Evolutionary conservation across 1,140 invertebrate genomes (phyloP).

Genomic region (Apis florea): DNA sequence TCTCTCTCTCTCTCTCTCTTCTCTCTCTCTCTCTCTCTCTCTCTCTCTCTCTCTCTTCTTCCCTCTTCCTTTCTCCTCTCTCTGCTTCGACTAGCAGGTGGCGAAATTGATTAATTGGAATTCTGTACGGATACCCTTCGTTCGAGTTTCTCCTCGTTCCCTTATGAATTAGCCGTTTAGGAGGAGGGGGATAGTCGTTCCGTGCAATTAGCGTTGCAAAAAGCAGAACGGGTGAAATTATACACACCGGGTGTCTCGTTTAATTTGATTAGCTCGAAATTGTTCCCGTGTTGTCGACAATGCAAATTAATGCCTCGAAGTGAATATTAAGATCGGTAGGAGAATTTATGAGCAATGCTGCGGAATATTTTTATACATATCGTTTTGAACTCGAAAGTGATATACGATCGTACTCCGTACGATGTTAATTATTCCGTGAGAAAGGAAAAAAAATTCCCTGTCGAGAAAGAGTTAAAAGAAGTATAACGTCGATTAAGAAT

Average conservation of each 20-base stretch:
- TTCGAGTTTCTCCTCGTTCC: background rate
- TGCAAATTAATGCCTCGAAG: background rate
- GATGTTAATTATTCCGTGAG: too few relatives aligned
- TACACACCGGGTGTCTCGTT: background rate
- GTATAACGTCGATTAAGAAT: too few relatives aligned
- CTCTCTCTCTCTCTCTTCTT: too few relatives aligned
- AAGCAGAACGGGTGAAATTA: background rate
- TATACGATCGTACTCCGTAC: too few relatives aligned
- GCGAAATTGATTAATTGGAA: conserved; percentile 40
- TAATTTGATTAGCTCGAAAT: background rate
- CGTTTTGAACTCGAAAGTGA: too few relatives aligned
- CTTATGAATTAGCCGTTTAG: background rate
- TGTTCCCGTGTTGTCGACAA: background rate
- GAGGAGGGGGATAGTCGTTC: background rate
- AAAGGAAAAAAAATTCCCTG: too few relatives aligned
- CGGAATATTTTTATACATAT: background rate
- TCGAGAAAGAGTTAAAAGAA: too few relatives aligned
- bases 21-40: background rate
- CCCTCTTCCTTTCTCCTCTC: background rate
- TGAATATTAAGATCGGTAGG: background rate
- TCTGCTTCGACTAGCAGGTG: background rate
- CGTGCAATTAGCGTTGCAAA: background rate
- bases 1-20: too few relatives aligned
- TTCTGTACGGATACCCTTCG: conserved; percentile 10
- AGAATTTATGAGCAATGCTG: background rate